Conservation (phyloP, 2,797 vertebrate genomes). For the Mormyrus proboscirostris region DNA sequence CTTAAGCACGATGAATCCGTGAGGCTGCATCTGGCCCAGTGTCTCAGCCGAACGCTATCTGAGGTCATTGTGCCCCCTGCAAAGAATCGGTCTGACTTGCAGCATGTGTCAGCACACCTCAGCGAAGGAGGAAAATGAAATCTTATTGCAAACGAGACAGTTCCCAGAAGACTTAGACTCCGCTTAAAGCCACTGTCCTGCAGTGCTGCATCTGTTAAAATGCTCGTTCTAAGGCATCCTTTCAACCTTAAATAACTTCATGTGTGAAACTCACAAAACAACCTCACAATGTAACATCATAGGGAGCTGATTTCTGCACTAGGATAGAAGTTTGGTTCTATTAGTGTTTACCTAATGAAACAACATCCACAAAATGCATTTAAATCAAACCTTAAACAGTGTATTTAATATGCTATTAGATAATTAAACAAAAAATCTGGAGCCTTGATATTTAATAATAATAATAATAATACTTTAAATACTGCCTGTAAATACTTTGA, state of each 20-base stretch:
- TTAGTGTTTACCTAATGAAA: neutral
- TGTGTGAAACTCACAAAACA: neutral
- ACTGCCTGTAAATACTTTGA: neutral
- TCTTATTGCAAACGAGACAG: neutral
- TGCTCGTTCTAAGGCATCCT: neutral
- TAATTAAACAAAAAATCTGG: neutral
- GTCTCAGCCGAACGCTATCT: neutral
- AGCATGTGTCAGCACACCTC: neutral
- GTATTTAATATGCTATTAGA: neutral
- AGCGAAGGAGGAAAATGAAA: neutral
- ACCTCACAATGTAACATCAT: neutral
- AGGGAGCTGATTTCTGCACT: neutral
- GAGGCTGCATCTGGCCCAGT: neutral
- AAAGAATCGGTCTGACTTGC: neutral
- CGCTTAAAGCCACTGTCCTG: neutral
- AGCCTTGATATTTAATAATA: neutral
- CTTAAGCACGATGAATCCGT: neutral
- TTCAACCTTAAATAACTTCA: neutral
- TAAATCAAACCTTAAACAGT: neutral
- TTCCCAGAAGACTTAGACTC: neutral
- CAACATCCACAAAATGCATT: neutral
- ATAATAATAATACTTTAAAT: too few relatives aligned
- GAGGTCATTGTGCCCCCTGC: neutral
- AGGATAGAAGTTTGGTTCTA: neutral
- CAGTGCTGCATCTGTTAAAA: neutral